Evolutionary conservation across 2,113 vertebrate genomes (phyloP).

Genomic region (Sphaerodactylus townsendi): DNA sequence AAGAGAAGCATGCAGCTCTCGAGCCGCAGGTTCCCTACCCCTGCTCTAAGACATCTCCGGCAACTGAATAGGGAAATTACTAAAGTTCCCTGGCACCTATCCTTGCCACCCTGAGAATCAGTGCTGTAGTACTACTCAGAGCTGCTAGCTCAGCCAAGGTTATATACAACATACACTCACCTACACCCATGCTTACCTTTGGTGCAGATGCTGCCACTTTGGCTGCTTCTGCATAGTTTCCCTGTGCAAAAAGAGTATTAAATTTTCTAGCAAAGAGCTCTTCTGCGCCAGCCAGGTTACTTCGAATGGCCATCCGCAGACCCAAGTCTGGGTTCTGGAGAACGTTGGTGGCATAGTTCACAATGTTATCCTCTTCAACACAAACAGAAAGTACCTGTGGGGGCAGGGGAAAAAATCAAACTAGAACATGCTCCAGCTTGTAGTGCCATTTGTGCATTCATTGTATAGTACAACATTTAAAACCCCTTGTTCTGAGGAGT

Average conservation of each 20-base stretch:
- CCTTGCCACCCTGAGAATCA: too few relatives aligned
- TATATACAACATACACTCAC: background rate
- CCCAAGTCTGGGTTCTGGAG: conserved; percentile 92
- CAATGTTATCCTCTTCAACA: conserved; percentile 94
- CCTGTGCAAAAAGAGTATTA: conserved; percentile 87
- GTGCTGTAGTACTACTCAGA: background rate
- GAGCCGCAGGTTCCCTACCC: too few relatives aligned
- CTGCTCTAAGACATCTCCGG: too few relatives aligned
- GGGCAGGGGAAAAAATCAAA: background rate
- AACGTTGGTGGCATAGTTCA: conserved; percentile 88
- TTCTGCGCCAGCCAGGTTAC: conserved; percentile 89
- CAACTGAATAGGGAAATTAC: too few relatives aligned
- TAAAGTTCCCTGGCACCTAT: too few relatives aligned
- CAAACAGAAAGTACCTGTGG: conserved; percentile 89
- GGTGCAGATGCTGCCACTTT: conserved; percentile 90
- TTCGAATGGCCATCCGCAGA: conserved; percentile 87
- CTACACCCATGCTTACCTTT: conserved; percentile 75
- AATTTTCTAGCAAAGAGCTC: conserved; percentile 91
- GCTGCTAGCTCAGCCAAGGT: too few relatives aligned
- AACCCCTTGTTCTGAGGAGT: background rate
- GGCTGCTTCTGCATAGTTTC: conserved; percentile 89
- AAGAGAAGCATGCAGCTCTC: too few relatives aligned
- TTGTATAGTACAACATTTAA: background rate
- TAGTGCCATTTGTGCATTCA: background rate
- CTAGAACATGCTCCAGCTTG: background rate